Conservation (phyloP, 64 coral and sea anemone species). For the Astreopora myriophthalma region DNA sequence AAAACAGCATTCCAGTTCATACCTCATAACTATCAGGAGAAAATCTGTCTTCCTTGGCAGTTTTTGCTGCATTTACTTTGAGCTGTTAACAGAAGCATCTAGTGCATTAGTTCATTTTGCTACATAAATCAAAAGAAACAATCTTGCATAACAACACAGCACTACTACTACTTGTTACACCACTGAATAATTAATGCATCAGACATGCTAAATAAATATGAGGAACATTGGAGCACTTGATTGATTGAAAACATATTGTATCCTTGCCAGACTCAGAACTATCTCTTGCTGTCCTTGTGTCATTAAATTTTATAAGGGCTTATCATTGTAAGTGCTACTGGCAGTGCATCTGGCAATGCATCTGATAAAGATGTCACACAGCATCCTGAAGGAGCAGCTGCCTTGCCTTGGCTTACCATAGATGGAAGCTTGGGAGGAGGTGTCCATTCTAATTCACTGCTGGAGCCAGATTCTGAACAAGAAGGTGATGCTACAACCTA, state of each 20-base stretch:
- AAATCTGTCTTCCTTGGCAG: not conserved
- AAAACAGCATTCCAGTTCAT: not conserved
- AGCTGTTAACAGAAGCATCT: not conserved
- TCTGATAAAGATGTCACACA: no score
- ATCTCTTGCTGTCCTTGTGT: no score
- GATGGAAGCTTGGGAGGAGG: not conserved
- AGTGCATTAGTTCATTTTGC: not conserved
- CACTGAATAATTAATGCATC: no score
- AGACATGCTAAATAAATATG: no score
- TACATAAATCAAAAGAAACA: not conserved
- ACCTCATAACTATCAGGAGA: constrained; percentile 5
- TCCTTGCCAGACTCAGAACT: no score
- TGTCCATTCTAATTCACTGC: constrained; percentile 9
- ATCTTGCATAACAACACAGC: no score
- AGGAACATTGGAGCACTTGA: no score
- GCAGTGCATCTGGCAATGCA: no score
- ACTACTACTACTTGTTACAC: no score
- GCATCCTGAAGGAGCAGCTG: no score
- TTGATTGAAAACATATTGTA: no score
- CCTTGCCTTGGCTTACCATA: not conserved
- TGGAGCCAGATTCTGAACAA: not conserved
- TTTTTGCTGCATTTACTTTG: constrained; percentile 6
- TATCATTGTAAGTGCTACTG: not conserved
- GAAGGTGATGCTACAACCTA: constrained; percentile 12
- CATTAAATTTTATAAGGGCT: no score